phyloP scores from a whole-genome alignment of 2,113 vertebrate species.

The Protobothrops mucrosquamatus region DNA sequence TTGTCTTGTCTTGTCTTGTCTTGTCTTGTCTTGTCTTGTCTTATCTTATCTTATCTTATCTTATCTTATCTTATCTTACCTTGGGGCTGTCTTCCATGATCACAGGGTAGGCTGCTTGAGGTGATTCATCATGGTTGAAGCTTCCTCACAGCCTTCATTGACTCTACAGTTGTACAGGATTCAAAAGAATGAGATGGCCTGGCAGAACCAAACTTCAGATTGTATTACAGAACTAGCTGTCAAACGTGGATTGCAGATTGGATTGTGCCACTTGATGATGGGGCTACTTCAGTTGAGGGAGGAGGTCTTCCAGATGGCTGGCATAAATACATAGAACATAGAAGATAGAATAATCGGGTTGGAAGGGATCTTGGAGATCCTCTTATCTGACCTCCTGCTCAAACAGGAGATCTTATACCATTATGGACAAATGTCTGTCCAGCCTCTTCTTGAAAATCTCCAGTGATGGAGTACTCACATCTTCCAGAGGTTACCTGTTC shows the following conservation, averaged over 20 bases:
- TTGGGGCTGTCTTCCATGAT: background rate
- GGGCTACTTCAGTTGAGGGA: background rate
- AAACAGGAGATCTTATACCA: too few relatives aligned
- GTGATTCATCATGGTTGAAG: background rate
- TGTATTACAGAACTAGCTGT: background rate
- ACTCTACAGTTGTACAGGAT: background rate
- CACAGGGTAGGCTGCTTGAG: background rate
- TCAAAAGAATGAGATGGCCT: background rate
- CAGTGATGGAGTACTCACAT: too few relatives aligned
- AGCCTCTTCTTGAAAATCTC: too few relatives aligned
- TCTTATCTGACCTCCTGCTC: too few relatives aligned
- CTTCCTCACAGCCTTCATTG: background rate
- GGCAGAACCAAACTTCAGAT: background rate
- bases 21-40: rapidly evolving
- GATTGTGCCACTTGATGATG: background rate
- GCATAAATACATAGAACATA: background rate
- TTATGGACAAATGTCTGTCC: too few relatives aligned
- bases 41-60: too few relatives aligned
- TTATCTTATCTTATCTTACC: background rate
- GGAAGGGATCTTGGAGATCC: too few relatives aligned
- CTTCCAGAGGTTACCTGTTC: background rate
- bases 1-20: too few relatives aligned
- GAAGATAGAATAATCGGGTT: too few relatives aligned
- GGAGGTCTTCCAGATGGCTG: background rate
- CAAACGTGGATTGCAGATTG: background rate